phyloP scores from a whole-genome alignment of 2,113 vertebrate genomes.

The zebrafish (Danio rerio) region DNA sequence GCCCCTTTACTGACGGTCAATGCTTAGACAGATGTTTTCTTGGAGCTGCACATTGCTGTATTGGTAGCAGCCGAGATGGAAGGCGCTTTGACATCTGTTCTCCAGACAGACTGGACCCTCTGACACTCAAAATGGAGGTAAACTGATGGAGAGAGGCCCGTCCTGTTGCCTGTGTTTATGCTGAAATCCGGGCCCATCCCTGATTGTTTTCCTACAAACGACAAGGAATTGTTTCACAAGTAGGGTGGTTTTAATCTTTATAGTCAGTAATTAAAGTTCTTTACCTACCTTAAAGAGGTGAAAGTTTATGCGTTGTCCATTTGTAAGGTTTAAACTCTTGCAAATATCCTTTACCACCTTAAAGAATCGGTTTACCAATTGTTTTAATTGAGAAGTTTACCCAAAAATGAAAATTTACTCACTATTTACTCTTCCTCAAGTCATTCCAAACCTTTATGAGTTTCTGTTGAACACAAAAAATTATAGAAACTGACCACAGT shows the following conservation, averaged over 20 bases:
- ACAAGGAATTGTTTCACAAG: neutral
- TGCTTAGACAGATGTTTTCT: slow-evolving; percentile 73
- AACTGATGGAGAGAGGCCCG: slow-evolving; percentile 19
- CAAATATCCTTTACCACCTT: neutral
- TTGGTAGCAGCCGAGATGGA: slow-evolving; percentile 59
- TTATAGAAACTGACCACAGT: too few species aligned
- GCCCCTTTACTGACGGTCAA: slow-evolving; percentile 65
- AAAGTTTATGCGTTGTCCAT: neutral
- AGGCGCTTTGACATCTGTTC: slow-evolving; percentile 57
- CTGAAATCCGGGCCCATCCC: neutral
- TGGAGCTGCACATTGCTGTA: slow-evolving; percentile 65
- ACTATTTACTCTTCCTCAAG: too few species aligned
- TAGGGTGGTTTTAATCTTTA: neutral
- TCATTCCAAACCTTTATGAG: too few species aligned
- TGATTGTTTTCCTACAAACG: slow-evolving; percentile 20
- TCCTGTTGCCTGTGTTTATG: slow-evolving; percentile 25
- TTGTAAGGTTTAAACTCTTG: neutral
- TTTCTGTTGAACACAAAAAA: too few species aligned
- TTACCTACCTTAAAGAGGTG: neutral
- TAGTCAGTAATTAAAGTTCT: neutral
- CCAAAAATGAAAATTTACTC: too few species aligned
- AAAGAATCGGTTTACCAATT: neutral
- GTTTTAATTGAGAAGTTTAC: too few species aligned
- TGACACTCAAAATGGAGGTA: slow-evolving; percentile 11
- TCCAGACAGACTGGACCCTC: slow-evolving; percentile 57